Evolutionary conservation across 1,140 invertebrate genomes (phyloP).

Genomic region (Arctopsyche grandis): DNA sequence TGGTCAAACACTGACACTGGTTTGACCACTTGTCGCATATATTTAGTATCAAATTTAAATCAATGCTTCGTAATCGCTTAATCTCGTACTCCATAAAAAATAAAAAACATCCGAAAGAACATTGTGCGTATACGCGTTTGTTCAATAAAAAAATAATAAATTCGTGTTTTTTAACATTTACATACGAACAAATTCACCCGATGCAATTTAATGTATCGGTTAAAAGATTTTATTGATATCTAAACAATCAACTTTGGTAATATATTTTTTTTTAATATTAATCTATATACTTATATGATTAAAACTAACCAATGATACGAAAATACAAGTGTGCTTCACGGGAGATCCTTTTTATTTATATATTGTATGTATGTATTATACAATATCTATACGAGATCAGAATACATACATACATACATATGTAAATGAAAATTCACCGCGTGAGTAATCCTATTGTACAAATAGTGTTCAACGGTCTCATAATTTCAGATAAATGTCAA

Average conservation of each 20-base stretch:
- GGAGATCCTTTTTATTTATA: no score
- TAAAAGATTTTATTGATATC: no score
- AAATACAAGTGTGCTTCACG: no score
- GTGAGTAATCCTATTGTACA: no score
- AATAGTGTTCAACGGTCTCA: not conserved
- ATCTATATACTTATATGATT: no score
- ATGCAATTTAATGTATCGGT: slow-evolving; percentile 43
- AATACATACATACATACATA: no score
- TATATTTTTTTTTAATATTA: no score
- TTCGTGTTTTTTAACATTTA: not conserved
- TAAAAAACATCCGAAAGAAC: not conserved
- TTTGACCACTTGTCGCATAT: slow-evolving; percentile 45
- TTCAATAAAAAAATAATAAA: not conserved
- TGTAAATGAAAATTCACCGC: no score
- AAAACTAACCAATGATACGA: no score
- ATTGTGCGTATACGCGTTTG: not conserved
- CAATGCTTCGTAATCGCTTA: slow-evolving; percentile 49
- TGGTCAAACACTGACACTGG: slow-evolving; percentile 23
- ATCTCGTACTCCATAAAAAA: slow-evolving; percentile 22
- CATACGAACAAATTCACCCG: not conserved
- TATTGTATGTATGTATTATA: no score
- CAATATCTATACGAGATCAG: no score
- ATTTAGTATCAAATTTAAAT: slow-evolving; percentile 46
- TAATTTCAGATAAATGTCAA: slow-evolving; percentile 1
- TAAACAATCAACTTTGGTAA: no score